A percentile compares a stretch with the other conserved stretches of the same genome.
phyloP scores from a whole-genome alignment of 37 sponge, comb jelly and placozoan species.

The Diacarnus erythraeanus region DNA sequence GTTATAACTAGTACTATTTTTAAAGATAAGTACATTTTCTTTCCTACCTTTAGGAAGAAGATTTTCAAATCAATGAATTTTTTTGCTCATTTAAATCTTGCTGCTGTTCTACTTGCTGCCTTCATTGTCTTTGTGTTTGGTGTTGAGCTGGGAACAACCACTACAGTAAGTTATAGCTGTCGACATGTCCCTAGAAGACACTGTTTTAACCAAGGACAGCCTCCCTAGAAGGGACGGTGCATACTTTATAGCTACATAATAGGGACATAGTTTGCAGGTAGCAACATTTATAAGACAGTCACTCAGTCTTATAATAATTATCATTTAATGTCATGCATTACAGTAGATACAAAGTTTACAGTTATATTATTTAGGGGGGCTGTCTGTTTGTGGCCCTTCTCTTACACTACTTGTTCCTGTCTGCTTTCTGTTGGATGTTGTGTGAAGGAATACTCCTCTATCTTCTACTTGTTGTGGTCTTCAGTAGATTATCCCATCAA shows the following conservation, averaged over 20 bases:
- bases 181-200: too few species aligned
- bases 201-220: too few species aligned
- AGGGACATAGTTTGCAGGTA: too few species aligned
- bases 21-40: too few species aligned
- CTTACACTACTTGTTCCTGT: slow-evolving; percentile 57
- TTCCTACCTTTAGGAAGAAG: slow-evolving; percentile 4
- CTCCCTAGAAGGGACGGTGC: too few species aligned
- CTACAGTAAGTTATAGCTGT: not conserved
- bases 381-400: slow-evolving; percentile 56
- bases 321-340: too few species aligned
- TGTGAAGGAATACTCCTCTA: slow-evolving; percentile 75
- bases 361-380: slow-evolving; percentile 5
- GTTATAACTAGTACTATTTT: too few species aligned
- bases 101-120: not conserved
- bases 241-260: not conserved
- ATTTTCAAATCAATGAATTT: not conserved
- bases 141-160: not conserved
- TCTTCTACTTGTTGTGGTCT: slow-evolving; percentile 62
- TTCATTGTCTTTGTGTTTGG: not conserved
- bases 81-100: slow-evolving; percentile 9
- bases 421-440: slow-evolving; percentile 67
- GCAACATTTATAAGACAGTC: too few species aligned
- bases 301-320: not conserved
- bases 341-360: not conserved
- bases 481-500: slow-evolving; percentile 35